Conservation (phyloP, 2,797 vertebrate species). For the Bucorvus abyssinicus region DNA sequence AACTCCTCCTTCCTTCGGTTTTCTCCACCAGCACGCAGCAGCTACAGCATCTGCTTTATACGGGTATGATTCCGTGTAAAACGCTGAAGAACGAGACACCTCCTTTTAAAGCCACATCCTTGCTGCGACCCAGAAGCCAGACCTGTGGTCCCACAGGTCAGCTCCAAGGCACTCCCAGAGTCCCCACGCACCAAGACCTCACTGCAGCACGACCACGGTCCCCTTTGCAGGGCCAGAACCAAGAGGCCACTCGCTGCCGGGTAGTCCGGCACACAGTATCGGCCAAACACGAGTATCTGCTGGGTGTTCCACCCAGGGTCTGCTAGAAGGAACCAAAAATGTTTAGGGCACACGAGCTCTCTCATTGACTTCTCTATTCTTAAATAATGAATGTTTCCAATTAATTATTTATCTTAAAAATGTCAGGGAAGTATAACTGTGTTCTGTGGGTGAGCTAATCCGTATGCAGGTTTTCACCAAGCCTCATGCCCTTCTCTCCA, state of each 20-base stretch:
- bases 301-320: not conserved
- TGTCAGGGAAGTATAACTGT: not conserved
- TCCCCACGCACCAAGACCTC: fast-evolving
- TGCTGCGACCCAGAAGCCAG: not conserved
- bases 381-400: not conserved
- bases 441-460: not conserved
- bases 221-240: not conserved
- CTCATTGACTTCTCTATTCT: not conserved
- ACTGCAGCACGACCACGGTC: fast-evolving
- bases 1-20: not conserved
- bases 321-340: not conserved
- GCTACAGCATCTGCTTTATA: not conserved
- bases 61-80: not conserved
- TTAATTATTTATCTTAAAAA: not conserved
- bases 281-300: not conserved
- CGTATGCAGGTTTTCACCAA: not conserved
- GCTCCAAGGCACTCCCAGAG: not conserved
- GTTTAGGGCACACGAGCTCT: not conserved
- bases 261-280: not conserved
- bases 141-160: not conserved
- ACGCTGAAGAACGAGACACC: not conserved
- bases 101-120: not conserved
- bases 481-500: not conserved
- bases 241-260: not conserved
- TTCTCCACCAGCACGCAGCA: not conserved